Conservation (phyloP, 2,888 invertebrate species). For the Mamestra brassicae region DNA sequence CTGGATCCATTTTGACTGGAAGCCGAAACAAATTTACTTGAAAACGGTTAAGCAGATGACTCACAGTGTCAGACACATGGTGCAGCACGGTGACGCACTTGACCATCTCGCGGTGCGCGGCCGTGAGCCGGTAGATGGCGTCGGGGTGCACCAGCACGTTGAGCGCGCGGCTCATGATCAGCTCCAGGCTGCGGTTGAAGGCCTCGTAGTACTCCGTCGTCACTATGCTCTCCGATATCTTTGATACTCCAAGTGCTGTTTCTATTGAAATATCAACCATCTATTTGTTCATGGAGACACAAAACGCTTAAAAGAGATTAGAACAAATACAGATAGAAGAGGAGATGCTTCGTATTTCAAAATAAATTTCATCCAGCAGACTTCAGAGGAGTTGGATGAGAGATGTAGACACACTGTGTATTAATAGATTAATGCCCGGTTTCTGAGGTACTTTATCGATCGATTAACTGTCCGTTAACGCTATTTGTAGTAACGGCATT, state of each 20-base stretch:
- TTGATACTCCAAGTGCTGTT: constrained; percentile 78
- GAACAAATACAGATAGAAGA: too few relatives aligned
- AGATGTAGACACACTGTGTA: too few relatives aligned
- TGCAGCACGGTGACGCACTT: constrained; percentile 74
- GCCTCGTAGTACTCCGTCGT: constrained; percentile 78
- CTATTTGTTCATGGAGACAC: background rate
- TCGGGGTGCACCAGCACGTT: constrained; percentile 77
- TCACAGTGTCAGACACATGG: constrained; percentile 77
- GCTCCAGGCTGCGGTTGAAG: constrained; percentile 73
- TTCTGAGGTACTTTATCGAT: too few relatives aligned
- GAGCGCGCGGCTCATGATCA: constrained; percentile 73
- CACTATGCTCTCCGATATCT: constrained; percentile 74
- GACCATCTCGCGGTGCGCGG: constrained; percentile 70
- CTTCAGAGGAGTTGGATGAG: too few relatives aligned
- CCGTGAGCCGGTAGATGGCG: constrained; percentile 74
- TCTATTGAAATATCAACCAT: constrained; percentile 67
- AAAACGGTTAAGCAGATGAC: constrained; percentile 22
- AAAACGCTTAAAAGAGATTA: too few relatives aligned
- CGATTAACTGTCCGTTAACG: too few relatives aligned
- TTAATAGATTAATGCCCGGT: too few relatives aligned
- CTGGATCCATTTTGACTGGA: too few relatives aligned
- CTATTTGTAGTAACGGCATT: too few relatives aligned
- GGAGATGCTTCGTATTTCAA: too few relatives aligned
- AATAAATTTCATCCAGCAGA: too few relatives aligned
- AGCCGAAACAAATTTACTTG: too few relatives aligned